Percentiles rank a stretch among this genome's conserved stretches.
These are phyloP conservation scores for Dipodomys merriami DNA, from an alignment of 2,113 vertebrate genomes.

Conservation along the genomic window DNA sequence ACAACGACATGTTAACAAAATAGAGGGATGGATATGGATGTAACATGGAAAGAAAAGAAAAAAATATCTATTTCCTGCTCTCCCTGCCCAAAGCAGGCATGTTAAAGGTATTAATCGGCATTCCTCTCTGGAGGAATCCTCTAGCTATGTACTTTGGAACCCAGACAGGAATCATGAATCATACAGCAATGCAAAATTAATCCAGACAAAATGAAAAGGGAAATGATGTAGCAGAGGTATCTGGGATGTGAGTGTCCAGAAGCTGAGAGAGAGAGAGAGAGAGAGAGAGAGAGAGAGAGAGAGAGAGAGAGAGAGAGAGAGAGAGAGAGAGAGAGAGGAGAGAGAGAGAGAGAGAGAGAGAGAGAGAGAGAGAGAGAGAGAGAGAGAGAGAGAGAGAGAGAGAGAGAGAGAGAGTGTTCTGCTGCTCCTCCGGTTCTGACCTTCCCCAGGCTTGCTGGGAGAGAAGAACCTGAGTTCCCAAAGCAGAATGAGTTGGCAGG, in stretches of 20 bases:
- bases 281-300: too few species aligned
- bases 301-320: too few species aligned
- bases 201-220: slow-evolving; percentile 72
- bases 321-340: too few species aligned
- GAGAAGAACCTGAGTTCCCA: not conserved
- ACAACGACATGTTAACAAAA: slow-evolving; percentile 65
- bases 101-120: slow-evolving; percentile 50
- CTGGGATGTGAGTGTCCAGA: not conserved
- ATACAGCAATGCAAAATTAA: slow-evolving; percentile 63
- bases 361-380: too few species aligned
- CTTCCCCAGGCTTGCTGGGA: not conserved
- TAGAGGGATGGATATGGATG: slow-evolving; percentile 36
- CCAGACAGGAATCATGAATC: slow-evolving; percentile 62
- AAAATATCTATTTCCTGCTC: not conserved
- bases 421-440: not conserved
- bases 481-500: not conserved
- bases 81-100: slow-evolving; percentile 31
- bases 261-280: too few species aligned
- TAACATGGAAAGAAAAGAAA: slow-evolving; percentile 38
- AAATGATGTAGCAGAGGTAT: not conserved
- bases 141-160: slow-evolving; percentile 63
- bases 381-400: too few species aligned
- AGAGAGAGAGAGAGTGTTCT: too few species aligned
- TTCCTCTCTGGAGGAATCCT: slow-evolving; percentile 52
- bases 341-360: too few species aligned